Evolutionary conservation across 1,140 invertebrate species (phyloP).

Genomic region (Drosophila subpulchrella): DNA sequence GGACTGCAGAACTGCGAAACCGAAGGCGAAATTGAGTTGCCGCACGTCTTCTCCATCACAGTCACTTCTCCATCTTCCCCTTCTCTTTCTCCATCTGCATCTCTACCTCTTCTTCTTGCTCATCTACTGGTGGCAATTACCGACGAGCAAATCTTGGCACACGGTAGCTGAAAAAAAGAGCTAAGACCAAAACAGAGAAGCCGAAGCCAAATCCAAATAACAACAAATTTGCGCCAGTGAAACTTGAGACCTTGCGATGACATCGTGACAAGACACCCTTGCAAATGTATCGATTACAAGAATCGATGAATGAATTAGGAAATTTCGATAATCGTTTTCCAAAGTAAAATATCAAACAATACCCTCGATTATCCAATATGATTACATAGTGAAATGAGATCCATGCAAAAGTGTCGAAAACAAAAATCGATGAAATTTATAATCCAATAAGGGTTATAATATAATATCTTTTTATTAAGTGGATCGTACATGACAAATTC

Average conservation of each 20-base stretch:
- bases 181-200: not conserved
- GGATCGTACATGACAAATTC: too few relatives aligned
- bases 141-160: conserved; percentile 53
- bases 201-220: conserved; percentile 34
- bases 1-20: conserved; percentile 39
- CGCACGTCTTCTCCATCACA: conserved; percentile 54
- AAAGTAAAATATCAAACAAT: too few relatives aligned
- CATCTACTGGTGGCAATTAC: conserved; percentile 65
- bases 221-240: conserved; percentile 53
- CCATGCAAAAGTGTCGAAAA: not conserved
- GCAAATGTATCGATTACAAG: not conserved
- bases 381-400: too few relatives aligned
- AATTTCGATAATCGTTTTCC: too few relatives aligned
- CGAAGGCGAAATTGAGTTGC: conserved; percentile 72
- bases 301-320: too few relatives aligned
- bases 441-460: too few relatives aligned
- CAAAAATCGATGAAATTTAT: not conserved
- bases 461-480: too few relatives aligned
- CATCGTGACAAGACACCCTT: not conserved
- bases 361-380: too few relatives aligned
- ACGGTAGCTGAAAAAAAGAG: conserved; percentile 48
- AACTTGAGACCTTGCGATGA: conserved; percentile 11
- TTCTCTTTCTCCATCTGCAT: conserved; percentile 10
- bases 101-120: not conserved
- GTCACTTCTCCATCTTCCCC: conserved; percentile 14